Conservation (phyloP, 2,888 invertebrate species). For the Leptopterna dolabrata region DNA sequence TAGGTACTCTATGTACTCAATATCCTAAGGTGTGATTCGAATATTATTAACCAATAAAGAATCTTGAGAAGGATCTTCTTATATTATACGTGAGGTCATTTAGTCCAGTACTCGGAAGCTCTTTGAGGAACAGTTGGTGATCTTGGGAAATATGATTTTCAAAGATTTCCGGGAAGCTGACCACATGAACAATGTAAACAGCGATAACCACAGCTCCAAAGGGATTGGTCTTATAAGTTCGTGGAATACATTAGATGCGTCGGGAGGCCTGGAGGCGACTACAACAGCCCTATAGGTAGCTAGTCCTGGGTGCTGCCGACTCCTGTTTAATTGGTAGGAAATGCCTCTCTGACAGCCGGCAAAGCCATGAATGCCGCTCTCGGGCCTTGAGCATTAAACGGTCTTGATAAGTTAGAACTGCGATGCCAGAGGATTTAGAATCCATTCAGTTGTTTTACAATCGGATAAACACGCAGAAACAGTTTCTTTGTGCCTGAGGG, state of each 20-base stretch:
- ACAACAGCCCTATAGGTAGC: background rate
- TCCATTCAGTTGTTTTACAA: conserved; percentile 7
- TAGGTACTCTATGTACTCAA: too few relatives aligned
- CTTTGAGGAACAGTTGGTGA: too few relatives aligned
- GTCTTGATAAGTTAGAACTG: background rate
- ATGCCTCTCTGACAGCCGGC: background rate
- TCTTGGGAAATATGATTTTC: too few relatives aligned
- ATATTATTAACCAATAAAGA: too few relatives aligned
- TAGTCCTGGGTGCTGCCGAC: background rate
- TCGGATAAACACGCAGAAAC: background rate
- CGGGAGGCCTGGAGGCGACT: background rate
- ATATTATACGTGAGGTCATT: too few relatives aligned
- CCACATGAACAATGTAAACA: background rate
- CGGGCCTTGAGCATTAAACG: background rate
- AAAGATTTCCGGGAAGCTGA: background rate
- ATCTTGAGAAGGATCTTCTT: too few relatives aligned
- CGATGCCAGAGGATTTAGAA: background rate
- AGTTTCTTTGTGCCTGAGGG: background rate
- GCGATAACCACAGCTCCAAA: background rate
- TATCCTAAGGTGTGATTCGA: too few relatives aligned
- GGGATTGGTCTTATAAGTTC: background rate
- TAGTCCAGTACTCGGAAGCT: too few relatives aligned
- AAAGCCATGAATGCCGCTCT: background rate
- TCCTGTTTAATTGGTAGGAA: conserved; percentile 7
- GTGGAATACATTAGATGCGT: background rate